phyloP scores from a whole-genome alignment of 2,113 vertebrate genomes.

The Mastomys natalensis region DNA sequence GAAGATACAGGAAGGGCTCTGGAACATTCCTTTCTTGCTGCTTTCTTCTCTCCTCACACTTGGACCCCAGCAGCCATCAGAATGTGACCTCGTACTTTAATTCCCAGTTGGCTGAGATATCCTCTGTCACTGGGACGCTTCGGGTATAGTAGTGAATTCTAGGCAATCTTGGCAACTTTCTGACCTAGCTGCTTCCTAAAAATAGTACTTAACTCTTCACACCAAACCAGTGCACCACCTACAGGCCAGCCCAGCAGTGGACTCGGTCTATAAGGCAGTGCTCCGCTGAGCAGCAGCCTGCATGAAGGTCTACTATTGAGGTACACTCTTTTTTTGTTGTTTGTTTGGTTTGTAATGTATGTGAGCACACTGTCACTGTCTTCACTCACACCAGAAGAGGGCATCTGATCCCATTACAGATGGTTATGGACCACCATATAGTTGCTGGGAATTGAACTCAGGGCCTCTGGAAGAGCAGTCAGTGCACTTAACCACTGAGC shows the following conservation, averaged over 20 bases:
- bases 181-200: background rate
- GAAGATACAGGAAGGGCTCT: background rate
- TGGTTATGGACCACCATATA: no score
- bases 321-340: no score
- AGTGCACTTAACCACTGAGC: no score
- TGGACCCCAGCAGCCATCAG: background rate
- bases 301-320: background rate
- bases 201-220: background rate
- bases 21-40: background rate
- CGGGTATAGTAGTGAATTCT: background rate
- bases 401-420: no score
- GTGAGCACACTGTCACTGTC: no score
- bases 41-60: background rate
- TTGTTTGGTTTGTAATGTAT: no score
- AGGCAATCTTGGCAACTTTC: background rate
- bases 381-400: no score
- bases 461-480: no score
- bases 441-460: no score
- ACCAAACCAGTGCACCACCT: background rate
- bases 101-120: background rate
- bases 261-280: background rate
- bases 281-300: background rate
- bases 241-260: background rate
- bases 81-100: background rate
- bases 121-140: background rate